Evolutionary conservation across 2,888 invertebrate genomes (phyloP).

Genomic region (Endotricha flammealis): DNA sequence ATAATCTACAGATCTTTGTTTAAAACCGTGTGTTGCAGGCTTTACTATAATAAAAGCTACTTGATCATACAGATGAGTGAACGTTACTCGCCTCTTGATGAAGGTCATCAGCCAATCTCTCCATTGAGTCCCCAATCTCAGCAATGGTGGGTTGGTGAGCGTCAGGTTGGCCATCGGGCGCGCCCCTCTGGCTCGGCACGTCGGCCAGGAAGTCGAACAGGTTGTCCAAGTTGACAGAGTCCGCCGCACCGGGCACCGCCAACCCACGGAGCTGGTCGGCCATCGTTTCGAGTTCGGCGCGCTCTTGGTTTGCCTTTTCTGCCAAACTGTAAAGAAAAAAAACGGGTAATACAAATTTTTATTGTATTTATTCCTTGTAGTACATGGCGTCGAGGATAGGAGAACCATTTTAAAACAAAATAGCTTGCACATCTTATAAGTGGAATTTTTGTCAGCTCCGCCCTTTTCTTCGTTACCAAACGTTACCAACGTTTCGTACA

Average conservation of each 20-base stretch:
- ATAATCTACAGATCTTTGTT: too few relatives aligned
- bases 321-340: conserved; percentile 64
- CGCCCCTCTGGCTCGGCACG: conserved; percentile 74
- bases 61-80: too few relatives aligned
- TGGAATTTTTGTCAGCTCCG: too few relatives aligned
- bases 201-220: conserved; percentile 93
- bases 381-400: too few relatives aligned
- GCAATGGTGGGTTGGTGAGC: conserved; percentile 83
- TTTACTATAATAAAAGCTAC: too few relatives aligned
- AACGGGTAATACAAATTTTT: too few relatives aligned
- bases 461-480: too few relatives aligned
- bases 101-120: conserved; percentile 87
- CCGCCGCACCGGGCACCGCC: conserved; percentile 62
- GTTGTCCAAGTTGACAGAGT: conserved; percentile 92
- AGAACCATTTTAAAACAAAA: too few relatives aligned
- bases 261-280: conserved; percentile 64
- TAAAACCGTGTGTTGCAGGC: too few relatives aligned
- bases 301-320: conserved; percentile 81
- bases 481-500: too few relatives aligned
- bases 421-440: too few relatives aligned
- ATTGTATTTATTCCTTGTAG: too few relatives aligned
- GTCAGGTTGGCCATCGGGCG: conserved; percentile 70
- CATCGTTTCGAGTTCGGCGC: conserved; percentile 74
- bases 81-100: conserved; percentile 87
- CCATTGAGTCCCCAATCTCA: conserved; percentile 91